Evolutionary conservation across 23 tunicate species (phyloP).

Genomic region (Trididemnum nubilum): DNA sequence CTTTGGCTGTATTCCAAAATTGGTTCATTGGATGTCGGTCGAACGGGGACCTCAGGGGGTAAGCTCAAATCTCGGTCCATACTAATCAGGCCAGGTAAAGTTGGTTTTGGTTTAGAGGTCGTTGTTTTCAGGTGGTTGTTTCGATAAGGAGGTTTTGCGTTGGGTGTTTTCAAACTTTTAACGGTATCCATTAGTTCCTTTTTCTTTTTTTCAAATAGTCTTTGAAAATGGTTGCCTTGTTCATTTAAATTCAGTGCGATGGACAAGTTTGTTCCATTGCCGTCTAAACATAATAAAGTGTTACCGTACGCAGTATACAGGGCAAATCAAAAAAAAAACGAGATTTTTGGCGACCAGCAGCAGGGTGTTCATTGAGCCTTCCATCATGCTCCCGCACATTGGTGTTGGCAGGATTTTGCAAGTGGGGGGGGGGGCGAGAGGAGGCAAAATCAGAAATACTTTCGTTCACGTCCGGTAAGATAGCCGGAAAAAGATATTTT

Average conservation of each 20-base stretch:
- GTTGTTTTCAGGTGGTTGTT: not conserved
- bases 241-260: not conserved
- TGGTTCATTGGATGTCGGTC: slow-evolving; percentile 43
- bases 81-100: slow-evolving; percentile 56
- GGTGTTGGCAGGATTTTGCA: too few species aligned
- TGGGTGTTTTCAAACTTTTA: not conserved
- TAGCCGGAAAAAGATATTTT: too few species aligned
- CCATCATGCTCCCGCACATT: too few species aligned
- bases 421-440: too few species aligned
- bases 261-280: not conserved
- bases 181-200: not conserved
- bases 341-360: too few species aligned
- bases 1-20: slow-evolving; percentile 59
- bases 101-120: not conserved
- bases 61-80: slow-evolving; percentile 57
- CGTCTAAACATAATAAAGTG: too few species aligned
- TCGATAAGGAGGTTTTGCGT: not conserved
- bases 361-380: too few species aligned
- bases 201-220: not conserved
- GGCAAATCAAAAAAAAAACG: too few species aligned
- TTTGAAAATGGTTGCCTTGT: too few species aligned
- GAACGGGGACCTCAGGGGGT: slow-evolving; percentile 43
- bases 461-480: too few species aligned
- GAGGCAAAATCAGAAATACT: too few species aligned
- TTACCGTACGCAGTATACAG: too few species aligned